Base-by-base conservation (phyloP, 2,888 invertebrate species). In the Tillus elongatus region DNA sequence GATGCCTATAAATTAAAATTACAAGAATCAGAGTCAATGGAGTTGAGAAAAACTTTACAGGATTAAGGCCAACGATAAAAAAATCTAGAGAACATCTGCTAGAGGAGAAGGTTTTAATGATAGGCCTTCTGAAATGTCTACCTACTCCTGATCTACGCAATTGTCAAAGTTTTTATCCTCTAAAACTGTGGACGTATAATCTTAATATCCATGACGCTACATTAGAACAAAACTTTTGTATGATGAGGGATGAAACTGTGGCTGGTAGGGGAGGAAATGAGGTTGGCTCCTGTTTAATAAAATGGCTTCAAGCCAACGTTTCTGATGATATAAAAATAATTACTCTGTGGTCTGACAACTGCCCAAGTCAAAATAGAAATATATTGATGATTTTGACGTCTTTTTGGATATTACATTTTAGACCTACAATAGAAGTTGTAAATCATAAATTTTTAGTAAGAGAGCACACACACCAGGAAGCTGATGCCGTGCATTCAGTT, bases 401-500 rank as follows among this genome's bases (percentile, higher is more conserved):
- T 33, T 29, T 41, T 35, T 41, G 29, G 13, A 41, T 39, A 12
- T 30, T 41, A 12, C 15, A 19, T 19, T 12, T 31, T 15, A 36
- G 35, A 13, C 30, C 33, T 15, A 28, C 26, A 8, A 10, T 42
- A 3, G 33, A 33, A 13, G 13, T 33, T 2, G 26, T 42, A n/a
- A 40, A 34, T 31, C 42, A 42, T 16, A 42, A 42, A 24, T 40
- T 40, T 16, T 33, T 40, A 16, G 27, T 27, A 13, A 37, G 39
- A 15, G 42, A 40, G n/a, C 40, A 42, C 13, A 42, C 40, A 8
- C 40, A 42, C 24, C 31, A 40, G 3, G 40, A 42, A 24, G 40
- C 36, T 15, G 39, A 35, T 13, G 8, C n/a, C 3, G 30, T 13
- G 30, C 41, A 41, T 32, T 30, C 41, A 2, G 2, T 35, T 3